Evolutionary conservation across 53 echinoderm and acorn worm species (phyloP), one percentile per base, ranked within the genome.

Genomic region (Actinopyga echinites): DNA sequence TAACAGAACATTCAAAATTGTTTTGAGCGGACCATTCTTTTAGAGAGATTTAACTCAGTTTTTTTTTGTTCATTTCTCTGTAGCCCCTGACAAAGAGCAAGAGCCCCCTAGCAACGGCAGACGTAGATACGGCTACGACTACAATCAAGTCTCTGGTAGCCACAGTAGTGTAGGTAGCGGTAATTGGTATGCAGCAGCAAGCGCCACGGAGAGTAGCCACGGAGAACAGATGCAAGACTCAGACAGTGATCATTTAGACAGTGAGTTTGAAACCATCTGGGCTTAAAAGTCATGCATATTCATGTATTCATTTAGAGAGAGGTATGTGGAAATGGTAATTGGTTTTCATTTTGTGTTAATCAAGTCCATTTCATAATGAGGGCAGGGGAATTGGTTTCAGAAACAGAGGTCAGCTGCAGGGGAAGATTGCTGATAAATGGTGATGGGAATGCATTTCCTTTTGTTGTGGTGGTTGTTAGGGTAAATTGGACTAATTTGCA

Each of bases 201-300:
- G 97, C 61, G 89, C 94, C 37, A 94, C 92, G 5, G 97, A 94
- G 56, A 94, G 97, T 65, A 88, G 91, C 59, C 93, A 91, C 3
- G 89, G 87, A 0, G 97, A 97, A 21, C 83, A 77, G 11, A 86
- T 86, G n/a, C 87, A 90, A 57, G 97, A 97, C 57, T 89, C 93
- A 0, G 95, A 95, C 83, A 95, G 93, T 21, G 95, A 95, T 33
- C 81, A 61, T 38, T 61, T 37, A 21, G 81, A 80, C 22, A 80
- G 81, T 80, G 35, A 80, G 81, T 80, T 6, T 25, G 55, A 54
- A n/a, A 21, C 21, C 34, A 0, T 5, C 1, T 15, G 49, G 17
- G 17, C 17, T 15, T 15, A 49, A 17, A 17, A 17, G 17, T 34
- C 69, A 69, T 69, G 69, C 30, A 69, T 37, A 69, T 69, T 69